Evolutionary conservation across 92 coral and sea anemone species (phyloP), one percentile per base, ranked within the genome.

Genomic region (Blastomussa wellsi): DNA sequence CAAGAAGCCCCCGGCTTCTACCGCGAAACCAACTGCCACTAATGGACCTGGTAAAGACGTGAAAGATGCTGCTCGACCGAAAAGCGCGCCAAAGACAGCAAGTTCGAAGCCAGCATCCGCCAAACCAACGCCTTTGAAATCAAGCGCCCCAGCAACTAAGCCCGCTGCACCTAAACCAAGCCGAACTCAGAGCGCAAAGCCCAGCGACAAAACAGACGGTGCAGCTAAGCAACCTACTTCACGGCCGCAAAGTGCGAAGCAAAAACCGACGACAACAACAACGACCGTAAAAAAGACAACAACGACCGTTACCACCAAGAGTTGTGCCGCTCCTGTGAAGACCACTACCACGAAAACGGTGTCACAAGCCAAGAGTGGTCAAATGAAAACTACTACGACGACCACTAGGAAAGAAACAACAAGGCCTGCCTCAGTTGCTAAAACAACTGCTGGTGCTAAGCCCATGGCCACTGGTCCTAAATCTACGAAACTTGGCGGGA

Each of bases 241-340:
- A 15, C 82, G 88, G 11, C 88, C 88, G 7, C 68, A 47, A 53
- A 82, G 90, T 72, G 86, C 89, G 41, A 91, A 75, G 72, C 76
- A 89, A n/a, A 93, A 91, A 82, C 64, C 93, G 53, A 85, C 98
- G 36, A 88, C 92, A 1, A 77, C 87, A 24, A 88, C 80, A 55
- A 89, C 95, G n/a, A 92, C 93, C 35, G 87, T 74, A 36, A 92
- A 81, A 84, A 89, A 93, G 78, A 81, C 79, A 69, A 81, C 91
- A n/a, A 89, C 97, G 1, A 79, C 85, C 31, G 73, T 76, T 47
- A 84, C 80, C 51, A 81, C 80, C n/a, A 89, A 77, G 68, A 55
- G 79, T 20, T 41, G 83, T 39, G 80, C 72, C 37, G 92, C 66
- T 31, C 88, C 94, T 47, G 82, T 33, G 70, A 83, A 74, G 37